A percentile compares a stretch with the other conserved stretches of the same genome.
Conservation (phyloP, 2,888 invertebrate genomes). For the Nyleta sp. region DNA sequence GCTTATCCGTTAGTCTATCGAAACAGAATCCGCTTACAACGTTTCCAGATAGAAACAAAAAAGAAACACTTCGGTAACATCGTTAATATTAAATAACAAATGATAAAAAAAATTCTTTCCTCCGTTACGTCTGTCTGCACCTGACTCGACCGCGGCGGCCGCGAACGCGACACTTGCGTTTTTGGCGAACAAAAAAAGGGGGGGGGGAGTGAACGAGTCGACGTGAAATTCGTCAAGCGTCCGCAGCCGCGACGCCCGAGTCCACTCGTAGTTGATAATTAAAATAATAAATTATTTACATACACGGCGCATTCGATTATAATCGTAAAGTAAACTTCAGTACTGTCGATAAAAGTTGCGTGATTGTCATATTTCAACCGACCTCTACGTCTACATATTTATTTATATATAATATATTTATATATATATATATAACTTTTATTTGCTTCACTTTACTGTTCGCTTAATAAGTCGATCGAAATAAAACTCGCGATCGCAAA, state of each 20-base stretch:
- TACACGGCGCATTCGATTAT: slow-evolving; percentile 8
- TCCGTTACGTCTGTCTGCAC: slow-evolving; percentile 63
- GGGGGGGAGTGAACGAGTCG: no score
- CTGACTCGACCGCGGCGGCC: slow-evolving; percentile 68
- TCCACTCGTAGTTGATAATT: slow-evolving; percentile 71
- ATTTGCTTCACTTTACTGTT: slow-evolving; percentile 29
- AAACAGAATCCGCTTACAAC: slow-evolving; percentile 80
- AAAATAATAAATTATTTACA: slow-evolving; percentile 81
- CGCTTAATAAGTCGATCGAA: slow-evolving; percentile 52
- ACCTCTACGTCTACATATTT: slow-evolving; percentile 42
- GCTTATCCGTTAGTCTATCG: slow-evolving; percentile 80
- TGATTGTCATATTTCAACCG: slow-evolving; percentile 76
- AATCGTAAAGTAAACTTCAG: slow-evolving; percentile 72
- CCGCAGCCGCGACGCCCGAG: slow-evolving; percentile 68
- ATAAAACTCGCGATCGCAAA: slow-evolving; percentile 59
- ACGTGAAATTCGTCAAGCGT: not conserved
- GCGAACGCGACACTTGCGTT: slow-evolving; percentile 36
- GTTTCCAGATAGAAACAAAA: slow-evolving; percentile 70
- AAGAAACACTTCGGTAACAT: slow-evolving; percentile 79
- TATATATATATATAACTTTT: slow-evolving; percentile 21
- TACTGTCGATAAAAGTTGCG: slow-evolving; percentile 76
- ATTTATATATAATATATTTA: slow-evolving; percentile 9
- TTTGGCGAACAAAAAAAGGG: not conserved
- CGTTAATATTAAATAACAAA: slow-evolving; percentile 82
- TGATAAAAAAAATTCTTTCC: slow-evolving; percentile 78